Conservation (phyloP, 2,888 invertebrate genomes). For the Hoplodrina blanda region DNA sequence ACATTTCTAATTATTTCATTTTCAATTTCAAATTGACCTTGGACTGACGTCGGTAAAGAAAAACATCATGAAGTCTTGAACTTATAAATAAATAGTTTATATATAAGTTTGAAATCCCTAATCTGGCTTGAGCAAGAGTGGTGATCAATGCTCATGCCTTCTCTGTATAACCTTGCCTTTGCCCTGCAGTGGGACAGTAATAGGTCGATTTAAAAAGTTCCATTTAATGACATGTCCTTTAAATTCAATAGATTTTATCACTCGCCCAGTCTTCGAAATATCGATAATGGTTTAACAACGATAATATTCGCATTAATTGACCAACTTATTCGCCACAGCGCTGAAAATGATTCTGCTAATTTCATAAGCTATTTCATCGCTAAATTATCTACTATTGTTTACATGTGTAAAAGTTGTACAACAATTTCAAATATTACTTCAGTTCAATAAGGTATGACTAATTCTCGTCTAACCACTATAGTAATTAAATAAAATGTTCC, state of each 20-base stretch:
- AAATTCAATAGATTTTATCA: neutral
- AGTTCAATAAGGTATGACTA: slow-evolving; percentile 54
- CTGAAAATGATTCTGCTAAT: slow-evolving; percentile 33
- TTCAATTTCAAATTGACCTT: too few relatives aligned
- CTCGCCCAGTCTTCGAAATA: slow-evolving; percentile 21
- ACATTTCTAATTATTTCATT: too few relatives aligned
- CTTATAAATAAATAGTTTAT: too few relatives aligned
- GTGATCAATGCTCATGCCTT: too few relatives aligned
- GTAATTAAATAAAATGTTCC: slow-evolving; percentile 45
- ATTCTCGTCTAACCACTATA: slow-evolving; percentile 40
- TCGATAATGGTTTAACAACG: slow-evolving; percentile 14
- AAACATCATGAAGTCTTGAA: too few relatives aligned
- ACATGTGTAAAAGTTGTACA: slow-evolving; percentile 47
- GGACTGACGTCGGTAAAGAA: too few relatives aligned
- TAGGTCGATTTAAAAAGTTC: too few relatives aligned
- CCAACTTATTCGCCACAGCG: slow-evolving; percentile 47
- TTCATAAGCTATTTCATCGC: slow-evolving; percentile 35
- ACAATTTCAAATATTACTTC: slow-evolving; percentile 53
- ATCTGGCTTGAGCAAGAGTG: too few relatives aligned
- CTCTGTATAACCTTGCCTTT: too few relatives aligned
- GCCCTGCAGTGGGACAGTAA: too few relatives aligned
- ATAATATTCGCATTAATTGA: slow-evolving; percentile 56
- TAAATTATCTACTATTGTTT: slow-evolving; percentile 42
- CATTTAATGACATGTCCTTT: neutral
- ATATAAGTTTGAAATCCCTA: too few relatives aligned